Base-by-base conservation (phyloP, 1,140 invertebrate species). In the Neuroterus valhalla region DNA sequence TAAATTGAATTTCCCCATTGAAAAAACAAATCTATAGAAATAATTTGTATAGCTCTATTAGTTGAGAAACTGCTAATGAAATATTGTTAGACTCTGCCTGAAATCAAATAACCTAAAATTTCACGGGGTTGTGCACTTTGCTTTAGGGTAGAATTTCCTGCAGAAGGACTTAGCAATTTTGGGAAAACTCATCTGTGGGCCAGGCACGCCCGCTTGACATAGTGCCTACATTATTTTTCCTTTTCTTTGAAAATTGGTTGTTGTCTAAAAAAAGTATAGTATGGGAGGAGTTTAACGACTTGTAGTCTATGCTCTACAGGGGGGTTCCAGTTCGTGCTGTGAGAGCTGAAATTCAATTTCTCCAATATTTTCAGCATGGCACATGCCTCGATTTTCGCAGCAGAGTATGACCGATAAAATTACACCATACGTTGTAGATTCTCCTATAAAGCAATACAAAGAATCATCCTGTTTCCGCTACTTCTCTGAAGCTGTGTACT, bases 321-420 rank as follows among this genome's bases (percentile, higher is more conserved):
- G 31, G 31, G 4, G 6, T 38, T 8, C 10, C 6, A 1, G 6
- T 38, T 38, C 31, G 31, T 38, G 26, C 31, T 62, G 52, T 15
- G 23, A 62, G 55, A 31, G 23, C n/a, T 62, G 23, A 62, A 62
- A 62, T 62, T 62, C 26, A 62, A 62, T 62, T 62, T 62, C 55
- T 38, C 31, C 55, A 31, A 62, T 62, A 26, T 23, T 38, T 62
- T 62, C 55, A 62, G 26, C 6, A 4, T 23, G n/a, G 15, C 26
- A 26, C 23, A 62, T 62, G 55, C 21, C 14, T 62, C 55, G 26
- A 62, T 62, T 62, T 62, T 62, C n/a, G 23, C 52, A 62, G 14
- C 3, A 26, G 2, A 62, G 26, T n/a, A 62, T 62, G 55, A 3
- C 55, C 55, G 31, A 26, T 62, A 62, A 62, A 62, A 62, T 62